These are phyloP conservation scores for Enteromius treurensis DNA, from an alignment of 2,797 vertebrate genomes.

Conservation along the genomic window DNA sequence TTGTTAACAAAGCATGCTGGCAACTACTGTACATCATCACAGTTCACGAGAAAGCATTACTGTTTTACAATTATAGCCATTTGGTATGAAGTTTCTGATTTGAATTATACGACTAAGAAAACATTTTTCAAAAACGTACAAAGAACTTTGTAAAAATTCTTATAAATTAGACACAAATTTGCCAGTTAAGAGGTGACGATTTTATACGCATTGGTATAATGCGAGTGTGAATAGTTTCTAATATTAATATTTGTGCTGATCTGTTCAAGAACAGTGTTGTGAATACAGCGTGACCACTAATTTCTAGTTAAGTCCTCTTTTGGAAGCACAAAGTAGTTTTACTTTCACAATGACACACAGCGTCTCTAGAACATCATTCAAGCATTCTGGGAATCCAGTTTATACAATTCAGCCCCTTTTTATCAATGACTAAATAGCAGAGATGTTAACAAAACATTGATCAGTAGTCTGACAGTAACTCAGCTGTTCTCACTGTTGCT, in stretches of 20 bases:
- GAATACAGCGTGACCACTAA: too few species aligned
- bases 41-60: background rate
- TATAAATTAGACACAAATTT: background rate
- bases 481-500: background rate
- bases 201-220: too few species aligned
- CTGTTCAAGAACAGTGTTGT: too few species aligned
- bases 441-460: background rate
- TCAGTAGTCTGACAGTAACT: slow-evolving; percentile 1
- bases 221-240: background rate
- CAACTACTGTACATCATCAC: too few species aligned
- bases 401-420: background rate
- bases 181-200: too few species aligned
- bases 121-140: background rate
- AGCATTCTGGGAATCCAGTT: background rate
- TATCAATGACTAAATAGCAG: background rate
- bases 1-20: background rate
- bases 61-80: background rate
- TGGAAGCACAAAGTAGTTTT: too few species aligned
- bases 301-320: too few species aligned
- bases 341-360: too few species aligned
- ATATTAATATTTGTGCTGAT: too few species aligned
- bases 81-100: background rate
- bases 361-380: background rate
- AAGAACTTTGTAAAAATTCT: background rate
- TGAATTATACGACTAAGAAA: background rate